These are phyloP conservation scores for Muntiacus reevesi DNA, from an alignment of 2,113 vertebrate genomes.

Conservation along the genomic window DNA sequence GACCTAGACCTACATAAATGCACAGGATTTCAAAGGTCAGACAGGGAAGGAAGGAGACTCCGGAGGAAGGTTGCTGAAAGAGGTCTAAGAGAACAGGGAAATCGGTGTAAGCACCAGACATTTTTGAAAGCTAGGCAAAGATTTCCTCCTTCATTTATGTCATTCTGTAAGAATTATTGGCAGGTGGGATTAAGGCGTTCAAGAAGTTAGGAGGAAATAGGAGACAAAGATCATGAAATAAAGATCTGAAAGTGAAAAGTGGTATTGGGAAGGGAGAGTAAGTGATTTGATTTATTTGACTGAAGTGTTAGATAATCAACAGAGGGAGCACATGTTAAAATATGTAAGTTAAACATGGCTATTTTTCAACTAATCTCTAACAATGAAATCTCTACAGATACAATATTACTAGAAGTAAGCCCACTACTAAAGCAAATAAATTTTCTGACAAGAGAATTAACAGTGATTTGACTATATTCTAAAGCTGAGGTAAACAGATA, in stretches of 20 bases:
- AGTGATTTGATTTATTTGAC: not conserved
- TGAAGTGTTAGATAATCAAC: not conserved
- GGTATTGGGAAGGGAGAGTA: not conserved
- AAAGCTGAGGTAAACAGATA: not conserved
- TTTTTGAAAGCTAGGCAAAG: not conserved
- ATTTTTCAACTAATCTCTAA: constrained; percentile 8
- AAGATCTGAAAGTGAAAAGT: not conserved
- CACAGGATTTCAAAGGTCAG: no score
- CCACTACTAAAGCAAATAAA: not conserved
- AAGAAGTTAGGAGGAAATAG: not conserved
- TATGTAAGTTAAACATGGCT: not conserved
- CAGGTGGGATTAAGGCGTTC: not conserved
- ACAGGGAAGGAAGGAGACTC: not conserved
- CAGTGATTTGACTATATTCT: not conserved
- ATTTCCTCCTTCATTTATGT: not conserved
- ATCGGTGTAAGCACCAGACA: not conserved
- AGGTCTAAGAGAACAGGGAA: not conserved
- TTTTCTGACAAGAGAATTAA: not conserved
- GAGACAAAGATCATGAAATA: not conserved
- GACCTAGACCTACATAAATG: not conserved
- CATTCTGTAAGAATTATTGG: not conserved
- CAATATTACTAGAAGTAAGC: not conserved
- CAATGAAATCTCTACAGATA: not conserved
- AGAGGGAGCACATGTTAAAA: not conserved
- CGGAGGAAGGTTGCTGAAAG: not conserved